Evolutionary conservation across 2,888 invertebrate species (phyloP).

Genomic region (Polyommatus icarus): DNA sequence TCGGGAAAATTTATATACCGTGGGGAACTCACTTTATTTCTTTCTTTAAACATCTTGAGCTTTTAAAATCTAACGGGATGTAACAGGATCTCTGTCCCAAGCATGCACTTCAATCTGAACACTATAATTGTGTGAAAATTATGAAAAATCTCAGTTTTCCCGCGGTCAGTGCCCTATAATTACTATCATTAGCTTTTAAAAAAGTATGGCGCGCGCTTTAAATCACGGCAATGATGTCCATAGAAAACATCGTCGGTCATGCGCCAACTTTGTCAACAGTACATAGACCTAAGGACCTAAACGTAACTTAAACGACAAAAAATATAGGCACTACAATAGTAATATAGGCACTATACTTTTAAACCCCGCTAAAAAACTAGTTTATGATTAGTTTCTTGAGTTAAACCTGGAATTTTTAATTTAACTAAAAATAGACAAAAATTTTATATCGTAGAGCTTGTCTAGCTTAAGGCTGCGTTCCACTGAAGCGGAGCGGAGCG

Average conservation of each 20-base stretch:
- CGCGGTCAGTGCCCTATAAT: not conserved
- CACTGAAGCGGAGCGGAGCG: too few species aligned
- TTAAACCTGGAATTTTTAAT: too few species aligned
- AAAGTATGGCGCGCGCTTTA: not conserved
- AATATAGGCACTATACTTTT: too few species aligned
- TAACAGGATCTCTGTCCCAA: not conserved
- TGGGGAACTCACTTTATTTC: not conserved
- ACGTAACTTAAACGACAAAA: too few species aligned
- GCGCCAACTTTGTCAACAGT: too few species aligned
- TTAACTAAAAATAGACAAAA: too few species aligned
- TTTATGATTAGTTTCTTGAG: too few species aligned
- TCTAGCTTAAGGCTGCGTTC: too few species aligned
- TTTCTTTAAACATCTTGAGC: not conserved
- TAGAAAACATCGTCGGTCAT: not conserved
- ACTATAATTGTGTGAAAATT: slow-evolving; percentile 19
- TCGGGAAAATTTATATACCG: slow-evolving; percentile 5
- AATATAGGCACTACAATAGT: too few species aligned
- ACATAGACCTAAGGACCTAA: too few species aligned
- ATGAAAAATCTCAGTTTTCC: slow-evolving; percentile 1
- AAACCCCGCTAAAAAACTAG: too few species aligned
- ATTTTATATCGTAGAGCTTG: too few species aligned
- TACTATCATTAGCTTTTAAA: slow-evolving; percentile 9
- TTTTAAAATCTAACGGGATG: slow-evolving; percentile 5
- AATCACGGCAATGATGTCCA: not conserved
- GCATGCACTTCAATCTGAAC: not conserved